Conservation (phyloP, 2,888 invertebrate genomes). For the Lepidochitona cinerea region DNA sequence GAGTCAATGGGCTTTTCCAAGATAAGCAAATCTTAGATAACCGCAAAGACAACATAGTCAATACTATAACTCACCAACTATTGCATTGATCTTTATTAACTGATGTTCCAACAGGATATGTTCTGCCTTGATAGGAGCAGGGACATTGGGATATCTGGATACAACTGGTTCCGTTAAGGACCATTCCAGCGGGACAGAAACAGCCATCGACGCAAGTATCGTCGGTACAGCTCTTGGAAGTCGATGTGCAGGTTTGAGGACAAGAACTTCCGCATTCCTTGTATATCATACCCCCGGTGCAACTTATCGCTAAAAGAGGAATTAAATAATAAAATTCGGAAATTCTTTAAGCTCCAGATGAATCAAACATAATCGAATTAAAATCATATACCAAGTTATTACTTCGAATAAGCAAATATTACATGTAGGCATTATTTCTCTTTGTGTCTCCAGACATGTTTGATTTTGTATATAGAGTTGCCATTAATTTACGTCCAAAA, state of each 20-base stretch:
- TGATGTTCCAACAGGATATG: slow-evolving; percentile 43
- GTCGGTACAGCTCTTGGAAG: slow-evolving; percentile 54
- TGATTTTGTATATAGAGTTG: neutral
- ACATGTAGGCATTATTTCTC: too few species aligned
- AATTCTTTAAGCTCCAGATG: too few species aligned
- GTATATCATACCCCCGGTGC: slow-evolving; percentile 83
- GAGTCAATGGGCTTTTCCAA: neutral
- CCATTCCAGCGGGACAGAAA: slow-evolving; percentile 85
- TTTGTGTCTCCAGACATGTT: too few species aligned
- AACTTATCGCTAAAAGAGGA: slow-evolving; percentile 80
- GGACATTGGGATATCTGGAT: slow-evolving; percentile 83
- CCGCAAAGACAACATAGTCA: neutral
- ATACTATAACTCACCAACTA: slow-evolving; percentile 58
- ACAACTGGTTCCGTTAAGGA: slow-evolving; percentile 84
- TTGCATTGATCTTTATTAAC: slow-evolving; percentile 60
- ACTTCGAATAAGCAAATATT: too few species aligned
- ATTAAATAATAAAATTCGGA: neutral
- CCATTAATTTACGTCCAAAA: too few species aligned
- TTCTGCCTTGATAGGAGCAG: slow-evolving; percentile 79
- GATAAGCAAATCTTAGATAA: too few species aligned
- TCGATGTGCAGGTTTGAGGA: slow-evolving; percentile 80
- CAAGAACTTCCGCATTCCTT: slow-evolving; percentile 82
- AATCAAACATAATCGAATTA: too few species aligned
- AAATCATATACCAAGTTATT: too few species aligned
- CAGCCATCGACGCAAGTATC: slow-evolving; percentile 87